Base-by-base conservation (phyloP, 2,113 vertebrate genomes). In the Poeciliopsis retropinna region DNA sequence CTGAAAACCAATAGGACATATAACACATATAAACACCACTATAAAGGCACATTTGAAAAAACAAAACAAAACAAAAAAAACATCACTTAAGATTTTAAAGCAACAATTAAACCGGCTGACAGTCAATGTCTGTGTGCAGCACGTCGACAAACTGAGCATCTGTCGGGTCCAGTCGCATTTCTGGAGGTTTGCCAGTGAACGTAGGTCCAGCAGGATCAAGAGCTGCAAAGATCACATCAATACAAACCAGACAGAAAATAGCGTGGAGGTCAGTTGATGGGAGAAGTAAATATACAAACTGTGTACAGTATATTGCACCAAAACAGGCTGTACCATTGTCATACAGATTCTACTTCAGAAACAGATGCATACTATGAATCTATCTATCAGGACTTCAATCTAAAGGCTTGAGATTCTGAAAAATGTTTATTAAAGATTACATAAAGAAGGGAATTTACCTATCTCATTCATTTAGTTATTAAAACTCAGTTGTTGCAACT, bases 61-160 rank as follows among this genome's bases (percentile, higher is more conserved):
- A 4, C 28, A 17, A 2, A 4, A 34, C 30, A 30, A 30, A n/a
- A n/a, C 2, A 9, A 17, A 0, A 62, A 8, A 3, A 29, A n/a
- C 5, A 32, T 22, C 32, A 8, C 0, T 44, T 32, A 4, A 3
- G 17, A 34, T 30, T n/a, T 28, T 29, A 15, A 17, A 3, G 34
- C 13, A 60, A 64, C 17, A 62, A 1, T 62, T 54, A 41, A 64
- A 63, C 19, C 1, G 6, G 68, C 74, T 89, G 92, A 99, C 97
- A 93, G 57, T 97, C 93, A 12, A 78, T 87, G 78, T 99, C 96
- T 28, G 97, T 95, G 91, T 99, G 98, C n/a, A 99, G 89, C 2
- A 93, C 96, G 60, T 99, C 98, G 57, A 99, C 96, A 92, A 99
- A 97, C 66, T 93, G 87, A 0, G 98, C 98, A 41, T 99, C 97